phyloP scores from a whole-genome alignment of 2,113 vertebrate genomes.

The Hippocampus barbouri region DNA sequence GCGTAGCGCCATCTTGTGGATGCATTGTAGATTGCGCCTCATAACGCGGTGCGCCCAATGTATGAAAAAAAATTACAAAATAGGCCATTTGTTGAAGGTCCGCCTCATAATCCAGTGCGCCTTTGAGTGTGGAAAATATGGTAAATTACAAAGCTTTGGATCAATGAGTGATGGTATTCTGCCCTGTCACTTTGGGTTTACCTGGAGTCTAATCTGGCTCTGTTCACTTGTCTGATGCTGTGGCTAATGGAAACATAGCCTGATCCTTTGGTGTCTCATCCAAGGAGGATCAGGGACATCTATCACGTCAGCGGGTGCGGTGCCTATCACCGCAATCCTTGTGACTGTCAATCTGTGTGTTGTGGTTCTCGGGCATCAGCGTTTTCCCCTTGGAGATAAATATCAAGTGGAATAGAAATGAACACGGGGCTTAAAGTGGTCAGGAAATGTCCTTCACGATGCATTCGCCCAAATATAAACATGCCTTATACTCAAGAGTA shows the following conservation, averaged over 20 bases:
- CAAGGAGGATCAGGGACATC: neutral
- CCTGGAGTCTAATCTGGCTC: neutral
- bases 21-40: too few relatives aligned
- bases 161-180: too few relatives aligned
- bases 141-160: too few relatives aligned
- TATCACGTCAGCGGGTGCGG: neutral
- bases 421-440: neutral
- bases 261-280: neutral
- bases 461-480: neutral
- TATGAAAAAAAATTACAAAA: too few relatives aligned
- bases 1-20: too few relatives aligned
- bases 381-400: neutral
- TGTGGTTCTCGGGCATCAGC: neutral
- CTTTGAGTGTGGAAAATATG: too few relatives aligned
- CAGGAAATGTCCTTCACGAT: neutral
- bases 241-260: neutral
- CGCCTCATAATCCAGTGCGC: too few relatives aligned
- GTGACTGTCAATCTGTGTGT: neutral
- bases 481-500: neutral
- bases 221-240: neutral
- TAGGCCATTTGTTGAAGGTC: too few relatives aligned
- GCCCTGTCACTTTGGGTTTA: too few relatives aligned
- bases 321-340: neutral
- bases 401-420: neutral
- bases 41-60: too few relatives aligned